These are phyloP conservation scores for Eolophus roseicapilla DNA, from an alignment of 2,113 vertebrate genomes.

Conservation along the genomic window DNA sequence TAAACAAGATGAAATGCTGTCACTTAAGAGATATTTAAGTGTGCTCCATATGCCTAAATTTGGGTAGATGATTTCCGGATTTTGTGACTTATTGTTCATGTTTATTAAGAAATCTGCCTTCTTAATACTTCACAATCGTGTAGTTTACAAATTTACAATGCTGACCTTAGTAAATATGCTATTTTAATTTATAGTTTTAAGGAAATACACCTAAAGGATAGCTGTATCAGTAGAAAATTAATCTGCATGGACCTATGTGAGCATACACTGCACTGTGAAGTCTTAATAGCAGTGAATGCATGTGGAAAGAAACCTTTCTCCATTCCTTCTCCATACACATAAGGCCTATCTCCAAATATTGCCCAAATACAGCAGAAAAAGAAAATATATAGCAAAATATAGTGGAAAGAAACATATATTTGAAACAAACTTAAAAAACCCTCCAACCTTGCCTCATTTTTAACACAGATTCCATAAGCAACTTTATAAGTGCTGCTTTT, in stretches of 20 bases:
- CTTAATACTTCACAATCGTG: neutral
- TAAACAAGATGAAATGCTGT: neutral
- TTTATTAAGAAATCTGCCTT: neutral
- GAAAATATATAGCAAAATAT: neutral
- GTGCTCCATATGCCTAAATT: neutral
- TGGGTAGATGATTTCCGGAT: neutral
- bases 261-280: neutral
- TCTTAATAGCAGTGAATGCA: neutral
- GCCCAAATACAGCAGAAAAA: neutral
- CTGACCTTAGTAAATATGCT: neutral
- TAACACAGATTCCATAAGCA: conserved; percentile 25
- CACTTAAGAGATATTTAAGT: neutral
- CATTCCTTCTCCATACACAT: neutral
- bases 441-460: neutral
- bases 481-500: neutral
- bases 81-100: neutral
- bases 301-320: neutral
- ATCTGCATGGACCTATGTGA: neutral
- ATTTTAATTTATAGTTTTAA: neutral
- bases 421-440: neutral
- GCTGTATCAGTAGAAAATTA: neutral
- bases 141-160: neutral
- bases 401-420: neutral
- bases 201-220: neutral
- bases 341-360: neutral